Conservation (phyloP, 2,113 vertebrate species). For the Coreoperca whiteheadi region DNA sequence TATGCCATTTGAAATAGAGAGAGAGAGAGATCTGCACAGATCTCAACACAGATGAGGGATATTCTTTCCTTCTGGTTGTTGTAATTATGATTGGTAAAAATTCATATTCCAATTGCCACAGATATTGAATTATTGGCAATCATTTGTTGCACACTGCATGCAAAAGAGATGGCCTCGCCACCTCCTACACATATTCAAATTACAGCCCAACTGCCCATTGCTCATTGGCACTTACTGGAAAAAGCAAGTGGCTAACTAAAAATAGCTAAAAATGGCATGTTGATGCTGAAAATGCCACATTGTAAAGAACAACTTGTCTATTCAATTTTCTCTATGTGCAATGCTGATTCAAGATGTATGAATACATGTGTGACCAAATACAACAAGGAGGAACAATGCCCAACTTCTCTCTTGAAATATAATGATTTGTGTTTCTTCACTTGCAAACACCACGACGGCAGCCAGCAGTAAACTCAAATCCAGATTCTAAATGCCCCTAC, state of each 20-base stretch:
- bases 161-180: slow-evolving; percentile 22
- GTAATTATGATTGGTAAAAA: not conserved
- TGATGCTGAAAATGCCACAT: slow-evolving; percentile 14
- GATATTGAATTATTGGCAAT: slow-evolving; percentile 5
- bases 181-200: slow-evolving; percentile 40
- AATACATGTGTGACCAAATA: slow-evolving; percentile 14
- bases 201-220: slow-evolving; percentile 14
- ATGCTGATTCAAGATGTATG: slow-evolving; percentile 11
- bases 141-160: slow-evolving; percentile 22
- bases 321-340: not conserved
- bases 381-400: not conserved
- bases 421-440: not conserved
- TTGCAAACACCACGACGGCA: not conserved
- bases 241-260: slow-evolving; percentile 7
- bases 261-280: slow-evolving; percentile 9
- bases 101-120: not conserved
- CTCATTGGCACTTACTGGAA: slow-evolving; percentile 7
- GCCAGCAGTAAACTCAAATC: not conserved
- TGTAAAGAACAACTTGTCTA: not conserved
- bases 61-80: not conserved
- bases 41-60: not conserved
- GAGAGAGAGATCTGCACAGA: not conserved
- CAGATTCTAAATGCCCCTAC: not conserved
- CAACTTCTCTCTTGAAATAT: not conserved
- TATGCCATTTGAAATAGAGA: not conserved